Conservation (phyloP, 1,140 invertebrate species). For the Drosophila albomicans region DNA sequence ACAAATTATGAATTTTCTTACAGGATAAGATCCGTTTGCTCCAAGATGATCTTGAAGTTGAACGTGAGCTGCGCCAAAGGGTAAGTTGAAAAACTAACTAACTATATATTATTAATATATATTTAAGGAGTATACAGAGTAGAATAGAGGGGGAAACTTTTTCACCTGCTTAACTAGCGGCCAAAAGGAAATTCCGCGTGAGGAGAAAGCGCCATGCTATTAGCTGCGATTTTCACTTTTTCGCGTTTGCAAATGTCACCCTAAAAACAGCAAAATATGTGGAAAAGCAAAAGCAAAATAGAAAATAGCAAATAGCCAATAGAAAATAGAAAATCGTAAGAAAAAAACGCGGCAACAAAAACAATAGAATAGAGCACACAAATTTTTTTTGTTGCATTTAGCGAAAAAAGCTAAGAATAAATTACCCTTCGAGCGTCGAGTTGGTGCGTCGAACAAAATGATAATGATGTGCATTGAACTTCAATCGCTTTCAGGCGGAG, state of each 20-base stretch:
- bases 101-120: not conserved
- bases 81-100: slow-evolving; percentile 87
- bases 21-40: slow-evolving; percentile 99
- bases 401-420: slow-evolving; percentile 74
- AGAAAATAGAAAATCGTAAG: not conserved
- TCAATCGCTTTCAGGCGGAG: slow-evolving; percentile 67
- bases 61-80: slow-evolving; percentile 98
- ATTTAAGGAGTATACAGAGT: not conserved
- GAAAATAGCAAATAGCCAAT: slow-evolving; percentile 37
- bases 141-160: not conserved
- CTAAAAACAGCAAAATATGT: slow-evolving; percentile 82
- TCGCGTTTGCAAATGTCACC: slow-evolving; percentile 73
- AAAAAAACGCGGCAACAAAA: slow-evolving; percentile 50
- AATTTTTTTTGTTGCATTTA: slow-evolving; percentile 42
- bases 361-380: slow-evolving; percentile 39
- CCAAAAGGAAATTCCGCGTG: slow-evolving; percentile 35
- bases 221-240: slow-evolving; percentile 59
- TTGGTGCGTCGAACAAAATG: slow-evolving; percentile 61
- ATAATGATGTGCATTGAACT: slow-evolving; percentile 85
- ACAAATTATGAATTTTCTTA: slow-evolving; percentile 85
- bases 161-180: slow-evolving; percentile 36
- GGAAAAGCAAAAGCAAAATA: slow-evolving; percentile 56
- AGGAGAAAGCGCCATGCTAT: slow-evolving; percentile 48
- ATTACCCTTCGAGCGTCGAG: slow-evolving; percentile 65
- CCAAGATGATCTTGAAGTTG: slow-evolving; percentile 98